Evolutionary conservation across 2,797 vertebrate species (phyloP).

Genomic region (Takifugu rubripes): DNA sequence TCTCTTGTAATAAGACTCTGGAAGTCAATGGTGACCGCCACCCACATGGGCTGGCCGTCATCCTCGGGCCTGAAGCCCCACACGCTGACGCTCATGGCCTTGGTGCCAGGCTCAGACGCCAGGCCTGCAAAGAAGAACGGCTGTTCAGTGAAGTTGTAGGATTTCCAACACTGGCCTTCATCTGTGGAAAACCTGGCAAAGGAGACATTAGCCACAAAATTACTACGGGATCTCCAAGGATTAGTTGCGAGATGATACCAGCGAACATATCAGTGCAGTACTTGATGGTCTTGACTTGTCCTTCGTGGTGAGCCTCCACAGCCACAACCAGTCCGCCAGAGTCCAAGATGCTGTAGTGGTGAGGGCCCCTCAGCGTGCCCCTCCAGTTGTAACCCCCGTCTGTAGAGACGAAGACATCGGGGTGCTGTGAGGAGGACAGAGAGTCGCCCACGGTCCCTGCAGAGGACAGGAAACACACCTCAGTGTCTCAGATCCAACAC

Average conservation of each 20-base stretch:
- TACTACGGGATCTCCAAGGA: background rate
- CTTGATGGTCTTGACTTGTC: slow-evolving; percentile 77
- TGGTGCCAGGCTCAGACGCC: slow-evolving; percentile 77
- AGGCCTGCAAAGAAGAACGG: slow-evolving; percentile 79
- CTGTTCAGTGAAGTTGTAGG: slow-evolving; percentile 79
- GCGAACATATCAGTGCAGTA: slow-evolving; percentile 28
- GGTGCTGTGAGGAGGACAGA: slow-evolving; percentile 70
- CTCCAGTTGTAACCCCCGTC: slow-evolving; percentile 81
- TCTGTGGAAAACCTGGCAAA: slow-evolving; percentile 77
- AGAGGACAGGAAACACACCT: background rate
- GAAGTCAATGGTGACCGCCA: slow-evolving; percentile 80
- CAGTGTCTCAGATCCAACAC: background rate
- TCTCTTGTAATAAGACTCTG: slow-evolving; percentile 75
- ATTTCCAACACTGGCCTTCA: slow-evolving; percentile 80
- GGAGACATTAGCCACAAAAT: background rate
- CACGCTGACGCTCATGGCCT: slow-evolving; percentile 79
- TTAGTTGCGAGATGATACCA: too few relatives aligned
- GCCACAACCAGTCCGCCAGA: slow-evolving; percentile 81
- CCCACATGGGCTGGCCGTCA: slow-evolving; percentile 77
- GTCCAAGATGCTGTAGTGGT: slow-evolving; percentile 81
- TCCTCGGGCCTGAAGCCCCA: slow-evolving; percentile 79
- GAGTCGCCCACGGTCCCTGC: slow-evolving; percentile 79
- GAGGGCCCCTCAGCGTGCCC: slow-evolving; percentile 72
- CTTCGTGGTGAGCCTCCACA: slow-evolving; percentile 68
- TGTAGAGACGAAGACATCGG: slow-evolving; percentile 79